phyloP scores from a whole-genome alignment of 1,140 invertebrate species.

The Daktulosphaira vitifoliae region DNA sequence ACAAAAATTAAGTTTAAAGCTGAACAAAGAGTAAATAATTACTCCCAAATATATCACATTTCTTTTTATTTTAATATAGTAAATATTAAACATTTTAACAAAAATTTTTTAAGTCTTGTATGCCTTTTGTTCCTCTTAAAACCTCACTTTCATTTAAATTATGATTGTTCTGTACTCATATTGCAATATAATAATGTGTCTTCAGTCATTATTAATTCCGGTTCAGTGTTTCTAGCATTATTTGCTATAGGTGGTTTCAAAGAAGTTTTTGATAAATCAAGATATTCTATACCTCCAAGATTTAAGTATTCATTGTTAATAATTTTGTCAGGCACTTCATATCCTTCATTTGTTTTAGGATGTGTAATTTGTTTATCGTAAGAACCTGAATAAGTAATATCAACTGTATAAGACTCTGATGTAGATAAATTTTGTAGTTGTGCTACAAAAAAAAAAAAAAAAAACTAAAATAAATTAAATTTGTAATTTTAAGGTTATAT shows the following conservation, averaged over 20 bases:
- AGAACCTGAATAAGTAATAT: neutral
- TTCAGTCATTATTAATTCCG: neutral
- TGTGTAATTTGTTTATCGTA: neutral
- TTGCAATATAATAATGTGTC: constrained; percentile 16
- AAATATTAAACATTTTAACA: no score
- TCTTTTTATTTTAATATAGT: no score
- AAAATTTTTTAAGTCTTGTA: no score
- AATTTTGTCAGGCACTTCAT: constrained; percentile 9
- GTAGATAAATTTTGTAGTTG: constrained; percentile 10
- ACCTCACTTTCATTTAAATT: no score
- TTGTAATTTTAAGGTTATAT: neutral
- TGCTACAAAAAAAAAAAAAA: neutral
- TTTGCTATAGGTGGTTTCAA: no score
- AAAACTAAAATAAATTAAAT: neutral
- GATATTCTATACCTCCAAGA: neutral
- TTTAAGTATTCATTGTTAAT: constrained; percentile 15
- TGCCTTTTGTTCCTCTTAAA: no score
- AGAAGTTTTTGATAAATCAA: constrained; percentile 14
- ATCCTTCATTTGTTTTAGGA: constrained; percentile 16
- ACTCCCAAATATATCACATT: no score
- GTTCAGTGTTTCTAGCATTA: neutral
- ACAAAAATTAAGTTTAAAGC: neutral
- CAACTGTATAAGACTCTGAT: neutral
- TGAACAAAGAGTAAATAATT: neutral
- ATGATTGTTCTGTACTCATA: constrained; percentile 11